Conservation (phyloP, 1,140 invertebrate species). For the Vanessa tameamea region DNA sequence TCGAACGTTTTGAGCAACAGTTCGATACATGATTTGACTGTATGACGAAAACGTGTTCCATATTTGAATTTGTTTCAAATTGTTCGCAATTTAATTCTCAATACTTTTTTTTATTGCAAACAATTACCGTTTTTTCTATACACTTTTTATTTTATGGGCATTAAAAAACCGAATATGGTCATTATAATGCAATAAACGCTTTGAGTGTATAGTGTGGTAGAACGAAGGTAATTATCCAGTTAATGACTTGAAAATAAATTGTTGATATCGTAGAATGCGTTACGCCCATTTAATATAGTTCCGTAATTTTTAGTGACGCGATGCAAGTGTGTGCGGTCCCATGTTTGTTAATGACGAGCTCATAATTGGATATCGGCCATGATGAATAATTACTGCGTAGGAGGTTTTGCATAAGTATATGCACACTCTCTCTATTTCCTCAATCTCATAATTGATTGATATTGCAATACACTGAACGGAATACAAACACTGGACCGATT, state of each 20-base stretch:
- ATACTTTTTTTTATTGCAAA: not conserved
- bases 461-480: too few species aligned
- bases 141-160: not conserved
- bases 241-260: conserved; percentile 8
- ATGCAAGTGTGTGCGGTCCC: not conserved
- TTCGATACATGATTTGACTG: not conserved
- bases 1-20: conserved; percentile 2
- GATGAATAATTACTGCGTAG: too few species aligned
- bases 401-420: too few species aligned
- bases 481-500: too few species aligned
- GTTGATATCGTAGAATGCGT: not conserved
- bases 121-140: not conserved
- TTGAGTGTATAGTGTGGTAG: conserved; percentile 8
- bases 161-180: conserved; percentile 11
- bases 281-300: not conserved
- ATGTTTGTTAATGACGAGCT: too few species aligned
- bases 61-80: not conserved
- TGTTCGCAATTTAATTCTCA: too few species aligned
- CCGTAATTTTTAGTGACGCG: not conserved
- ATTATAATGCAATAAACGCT: conserved; percentile 16
- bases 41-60: not conserved
- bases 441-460: too few species aligned
- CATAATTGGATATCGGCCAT: too few species aligned
- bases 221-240: conserved; percentile 8
- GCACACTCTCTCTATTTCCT: too few species aligned